Percentiles rank a stretch among this genome's conserved stretches.
These are phyloP conservation scores for Carollia perspicillata DNA, from an alignment of 2,113 vertebrate genomes.

Conservation along the genomic window DNA sequence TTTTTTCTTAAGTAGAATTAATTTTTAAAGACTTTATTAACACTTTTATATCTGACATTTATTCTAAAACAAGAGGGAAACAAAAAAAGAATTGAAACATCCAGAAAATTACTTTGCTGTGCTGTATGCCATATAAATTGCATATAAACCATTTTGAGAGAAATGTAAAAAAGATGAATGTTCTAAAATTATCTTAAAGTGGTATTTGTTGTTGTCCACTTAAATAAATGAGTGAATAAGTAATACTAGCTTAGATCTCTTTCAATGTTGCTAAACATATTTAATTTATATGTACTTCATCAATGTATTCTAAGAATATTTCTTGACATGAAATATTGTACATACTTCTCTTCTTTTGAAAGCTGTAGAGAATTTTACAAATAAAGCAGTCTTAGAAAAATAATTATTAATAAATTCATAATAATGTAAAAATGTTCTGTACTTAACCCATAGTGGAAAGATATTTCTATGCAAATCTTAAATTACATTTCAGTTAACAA, in stretches of 20 bases:
- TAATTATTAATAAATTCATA: constrained; percentile 1
- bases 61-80: constrained; percentile 43
- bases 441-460: not conserved
- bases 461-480: constrained; percentile 47
- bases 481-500: constrained; percentile 73
- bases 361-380: constrained; percentile 5
- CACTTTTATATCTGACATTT: constrained; percentile 73
- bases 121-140: constrained; percentile 52
- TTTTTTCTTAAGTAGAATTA: constrained; percentile 79
- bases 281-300: not conserved
- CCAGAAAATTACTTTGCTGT: constrained; percentile 58
- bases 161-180: not conserved
- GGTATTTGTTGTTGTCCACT: not conserved
- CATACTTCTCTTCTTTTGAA: constrained; percentile 49
- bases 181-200: not conserved
- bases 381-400: constrained; percentile 55
- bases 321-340: constrained; percentile 62
- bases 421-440: not conserved
- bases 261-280: not conserved
- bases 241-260: not conserved
- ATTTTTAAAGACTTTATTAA: constrained; percentile 78
- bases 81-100: constrained; percentile 55
- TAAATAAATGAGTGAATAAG: not conserved
- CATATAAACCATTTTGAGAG: not conserved
- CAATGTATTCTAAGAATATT: constrained; percentile 54